Base-by-base conservation (phyloP, 2,113 vertebrate species). In the Atherinomorus stipes region DNA sequence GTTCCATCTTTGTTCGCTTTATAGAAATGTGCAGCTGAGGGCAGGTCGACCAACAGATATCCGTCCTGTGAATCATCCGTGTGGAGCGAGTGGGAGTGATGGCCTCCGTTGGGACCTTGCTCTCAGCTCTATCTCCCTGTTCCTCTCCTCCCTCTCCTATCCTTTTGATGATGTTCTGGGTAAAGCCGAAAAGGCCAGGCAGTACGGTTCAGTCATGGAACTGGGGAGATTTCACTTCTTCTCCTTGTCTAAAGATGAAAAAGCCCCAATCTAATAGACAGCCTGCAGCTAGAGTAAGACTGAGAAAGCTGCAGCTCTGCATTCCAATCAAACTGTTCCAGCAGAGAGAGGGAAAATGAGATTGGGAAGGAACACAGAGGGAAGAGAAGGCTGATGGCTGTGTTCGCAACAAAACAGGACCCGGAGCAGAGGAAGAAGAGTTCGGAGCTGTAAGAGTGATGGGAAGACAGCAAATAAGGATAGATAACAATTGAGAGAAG, bases 311-410 rank as follows among this genome's bases (percentile, higher is more conserved):
- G 73, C 58, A 34, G 71, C 71, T 84, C 71, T 75, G 84, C 85
- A 86, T 88, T 85, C 65, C 84, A 81, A 88, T 92, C 81, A 87
- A 79, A 82, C 61, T 57, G 72, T 80, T 83, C 71, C 79, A 83
- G 75, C 62, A 65, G 71, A 47, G 71, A 73, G 60, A 81, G 69
- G 74, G 64, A 71, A 78, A 85, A 84, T 76, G 74, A 83, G 65
- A 86, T 67, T 75, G 85, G 54, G 76, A 76, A 75, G 63, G 57
- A 75, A 63, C 77, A 64, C 50, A 45, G 67, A 57, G 66, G 51
- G 59, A 40, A 77, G 51, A 38, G 37, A 78, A 69, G 67, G 73
- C 84, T 64, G 21, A 53, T 26, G 74, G 79, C 70, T 78, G 78
- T 70, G 69, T 75, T 85, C 1, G 40, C 62, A 88, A 76, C 65